Percentiles rank a stretch among this genome's conserved stretches.
phyloP scores from a whole-genome alignment of 2,888 invertebrate genomes.

The Crematogaster levior region DNA sequence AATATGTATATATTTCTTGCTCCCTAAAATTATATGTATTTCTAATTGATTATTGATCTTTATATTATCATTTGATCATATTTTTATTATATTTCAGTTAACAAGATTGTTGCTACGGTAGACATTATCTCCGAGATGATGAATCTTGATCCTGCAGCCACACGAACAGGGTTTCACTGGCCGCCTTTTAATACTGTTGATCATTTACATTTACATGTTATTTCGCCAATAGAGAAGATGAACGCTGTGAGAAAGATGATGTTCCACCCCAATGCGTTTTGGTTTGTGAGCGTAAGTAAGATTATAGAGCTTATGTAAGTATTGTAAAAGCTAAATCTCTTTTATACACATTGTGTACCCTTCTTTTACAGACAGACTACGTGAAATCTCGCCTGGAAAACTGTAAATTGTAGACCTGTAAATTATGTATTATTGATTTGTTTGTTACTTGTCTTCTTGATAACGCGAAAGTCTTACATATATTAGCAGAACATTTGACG shows the following conservation, averaged over 20 bases:
- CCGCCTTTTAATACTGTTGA: constrained; percentile 94
- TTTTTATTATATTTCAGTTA: constrained; percentile 87
- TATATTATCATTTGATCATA: neutral
- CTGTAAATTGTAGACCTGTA: constrained; percentile 49
- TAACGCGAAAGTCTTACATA: neutral
- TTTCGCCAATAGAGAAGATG: constrained; percentile 93
- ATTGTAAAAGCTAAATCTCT: neutral
- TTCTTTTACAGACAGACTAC: constrained; percentile 86
- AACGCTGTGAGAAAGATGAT: constrained; percentile 88
- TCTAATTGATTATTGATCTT: neutral
- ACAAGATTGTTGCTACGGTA: constrained; percentile 89
- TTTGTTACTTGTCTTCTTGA: neutral
- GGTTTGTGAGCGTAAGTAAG: constrained; percentile 93
- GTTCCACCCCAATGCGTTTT: constrained; percentile 91
- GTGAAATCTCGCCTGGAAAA: constrained; percentile 85
- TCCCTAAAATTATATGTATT: neutral
- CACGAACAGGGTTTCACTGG: constrained; percentile 94
- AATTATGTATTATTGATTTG: neutral
- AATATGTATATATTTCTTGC: no score
- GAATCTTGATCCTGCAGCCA: constrained; percentile 84
- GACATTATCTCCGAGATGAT: constrained; percentile 86
- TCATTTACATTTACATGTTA: constrained; percentile 95
- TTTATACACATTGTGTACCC: neutral
- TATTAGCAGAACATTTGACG: neutral
- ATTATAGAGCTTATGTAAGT: neutral